phyloP scores from a whole-genome alignment of 1,140 invertebrate species.

The Akabosia matsudoensis region DNA sequence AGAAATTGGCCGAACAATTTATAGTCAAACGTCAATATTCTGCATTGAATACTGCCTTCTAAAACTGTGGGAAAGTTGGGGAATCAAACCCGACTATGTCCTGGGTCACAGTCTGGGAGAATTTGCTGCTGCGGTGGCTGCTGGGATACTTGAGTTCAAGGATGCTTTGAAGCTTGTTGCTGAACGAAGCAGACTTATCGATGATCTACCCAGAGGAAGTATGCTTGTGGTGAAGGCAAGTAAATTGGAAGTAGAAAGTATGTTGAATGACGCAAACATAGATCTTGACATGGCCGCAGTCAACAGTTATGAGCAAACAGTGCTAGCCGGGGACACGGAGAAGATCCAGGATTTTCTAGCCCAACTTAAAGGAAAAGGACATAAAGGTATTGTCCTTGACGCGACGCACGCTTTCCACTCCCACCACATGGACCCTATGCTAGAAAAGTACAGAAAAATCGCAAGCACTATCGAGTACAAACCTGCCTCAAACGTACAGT shows the following conservation, averaged over 20 bases:
- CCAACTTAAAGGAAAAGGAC: not conserved
- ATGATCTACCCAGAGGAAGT: not conserved
- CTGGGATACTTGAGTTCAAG: slow-evolving; percentile 31
- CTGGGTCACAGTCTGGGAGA: slow-evolving; percentile 40
- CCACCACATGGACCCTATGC: not conserved
- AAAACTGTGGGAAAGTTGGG: slow-evolving; percentile 2
- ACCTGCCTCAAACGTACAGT: not conserved
- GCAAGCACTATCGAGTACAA: not conserved
- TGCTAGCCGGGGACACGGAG: not conserved
- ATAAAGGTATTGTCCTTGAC: not conserved
- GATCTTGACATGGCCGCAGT: slow-evolving; percentile 1
- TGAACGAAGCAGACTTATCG: not conserved
- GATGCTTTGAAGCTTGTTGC: slow-evolving; percentile 27
- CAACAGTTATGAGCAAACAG: not conserved
- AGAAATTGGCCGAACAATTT: not conserved
- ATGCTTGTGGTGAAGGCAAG: not conserved
- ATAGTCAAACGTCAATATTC: not conserved
- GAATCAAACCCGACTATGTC: slow-evolving; percentile 29
- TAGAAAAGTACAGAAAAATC: not conserved
- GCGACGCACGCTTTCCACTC: slow-evolving; percentile 12
- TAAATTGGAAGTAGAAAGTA: not conserved
- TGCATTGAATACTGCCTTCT: slow-evolving; percentile 9
- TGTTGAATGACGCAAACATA: not conserved
- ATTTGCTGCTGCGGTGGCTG: slow-evolving; percentile 31
- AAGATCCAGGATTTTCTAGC: not conserved